Conservation (phyloP, 2,888 invertebrate genomes). For the Bibio marci region DNA sequence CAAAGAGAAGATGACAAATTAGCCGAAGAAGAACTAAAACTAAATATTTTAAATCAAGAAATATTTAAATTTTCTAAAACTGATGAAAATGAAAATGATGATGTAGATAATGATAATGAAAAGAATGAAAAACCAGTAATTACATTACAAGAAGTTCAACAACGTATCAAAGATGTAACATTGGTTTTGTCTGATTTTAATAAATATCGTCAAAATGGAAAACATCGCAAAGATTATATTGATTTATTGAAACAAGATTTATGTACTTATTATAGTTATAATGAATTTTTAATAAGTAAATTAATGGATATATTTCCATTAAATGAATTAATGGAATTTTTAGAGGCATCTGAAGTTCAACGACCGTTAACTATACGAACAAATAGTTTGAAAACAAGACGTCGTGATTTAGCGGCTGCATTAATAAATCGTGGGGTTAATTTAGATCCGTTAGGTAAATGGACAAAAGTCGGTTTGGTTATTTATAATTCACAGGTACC, state of each 20-base stretch:
- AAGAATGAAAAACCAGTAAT: conserved; percentile 47
- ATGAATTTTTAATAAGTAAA: conserved; percentile 84
- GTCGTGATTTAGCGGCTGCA: conserved; percentile 84
- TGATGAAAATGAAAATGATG: conserved; percentile 53
- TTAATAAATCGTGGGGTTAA: conserved; percentile 94
- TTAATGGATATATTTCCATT: conserved; percentile 80
- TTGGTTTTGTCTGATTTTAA: conserved; percentile 66
- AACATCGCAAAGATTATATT: conserved; percentile 66
- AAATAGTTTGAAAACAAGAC: conserved; percentile 82
- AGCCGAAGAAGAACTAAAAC: conserved; percentile 66
- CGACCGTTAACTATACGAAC: conserved; percentile 91
- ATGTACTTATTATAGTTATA: conserved; percentile 91
- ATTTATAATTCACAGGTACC: conserved; percentile 93
- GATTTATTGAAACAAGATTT: conserved; percentile 66
- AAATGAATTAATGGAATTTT: conserved; percentile 74
- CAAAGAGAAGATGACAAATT: conserved; percentile 48
- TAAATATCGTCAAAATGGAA: conserved; percentile 44
- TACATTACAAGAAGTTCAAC: conserved; percentile 68
- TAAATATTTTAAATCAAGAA: conserved; percentile 60
- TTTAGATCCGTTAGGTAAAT: conserved; percentile 93
- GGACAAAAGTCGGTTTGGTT: conserved; percentile 96
- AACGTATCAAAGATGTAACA: conserved; percentile 74
- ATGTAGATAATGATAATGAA: conserved; percentile 46
- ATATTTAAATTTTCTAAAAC: conserved; percentile 63
- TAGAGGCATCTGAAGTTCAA: conserved; percentile 91